Evolutionary conservation across 1,140 invertebrate genomes (phyloP), one percentile per base, ranked within the genome.

Genomic region (Meloidogyne chitwoodi): DNA sequence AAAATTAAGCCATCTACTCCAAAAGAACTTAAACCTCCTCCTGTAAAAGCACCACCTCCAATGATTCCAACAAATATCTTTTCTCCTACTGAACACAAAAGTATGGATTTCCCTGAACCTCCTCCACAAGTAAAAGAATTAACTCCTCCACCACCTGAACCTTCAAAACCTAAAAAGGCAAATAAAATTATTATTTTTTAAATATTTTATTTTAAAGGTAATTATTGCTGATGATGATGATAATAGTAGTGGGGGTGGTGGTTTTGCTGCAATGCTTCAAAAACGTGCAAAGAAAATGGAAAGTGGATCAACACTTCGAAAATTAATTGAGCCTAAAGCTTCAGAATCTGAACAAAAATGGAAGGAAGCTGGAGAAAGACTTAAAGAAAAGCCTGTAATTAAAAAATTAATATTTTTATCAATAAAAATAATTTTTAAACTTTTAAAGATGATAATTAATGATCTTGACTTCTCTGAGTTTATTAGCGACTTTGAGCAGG

Each of bases 381-480:
- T 75, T 56, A 75, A 75, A 41, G 74, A 75, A 22, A 75, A 75
- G 14, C 74, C 70, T 29, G 70, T 73, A 22, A 72, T 16, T n/a
- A 6, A 16, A 26, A 68, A 31, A 27, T 14, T 38, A 48, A 38
- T 38, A 6, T 8, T 24, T 44, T 26, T 44, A 91, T 77, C 88
- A 95, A 72, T 92, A 92, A 74, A 56, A 74, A 41, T 89, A 11
- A 71, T n/a, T 26, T n/a, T 31, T 24, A n/a, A n/a, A n/a, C n/a
- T n/a, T 48, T 26, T 72, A 29, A 92, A 93, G 0, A 89, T 98
- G 64, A 91, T 92, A 81, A 91, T 99, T 14, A 96, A 95, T 87
- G 95, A 98, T 88, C 89, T 98, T 71, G 95, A 99, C 88, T 99
- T 99, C 85, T 95, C 93, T 1, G 95, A 97, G 88, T 89, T 98